Percentiles rank a stretch among this genome's conserved stretches.
Evolutionary conservation across 2,797 vertebrate genomes (phyloP).

Genomic region (Mus minutoides): DNA sequence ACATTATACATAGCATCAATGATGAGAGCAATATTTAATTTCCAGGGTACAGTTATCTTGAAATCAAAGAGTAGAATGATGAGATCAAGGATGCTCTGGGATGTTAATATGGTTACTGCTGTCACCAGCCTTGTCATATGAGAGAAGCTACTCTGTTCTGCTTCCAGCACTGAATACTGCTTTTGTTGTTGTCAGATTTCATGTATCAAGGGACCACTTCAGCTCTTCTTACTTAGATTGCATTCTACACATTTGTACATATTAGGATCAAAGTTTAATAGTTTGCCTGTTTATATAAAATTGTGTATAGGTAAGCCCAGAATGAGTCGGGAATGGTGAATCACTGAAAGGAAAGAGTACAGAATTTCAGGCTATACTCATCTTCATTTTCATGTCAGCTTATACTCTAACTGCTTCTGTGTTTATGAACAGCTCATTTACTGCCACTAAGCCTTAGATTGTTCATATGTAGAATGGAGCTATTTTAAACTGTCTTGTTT

Average conservation of each 20-base stretch:
- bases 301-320: neutral
- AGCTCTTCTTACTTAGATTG: slow-evolving; percentile 19
- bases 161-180: slow-evolving; percentile 45
- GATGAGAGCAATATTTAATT: slow-evolving; percentile 81
- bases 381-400: neutral
- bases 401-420: neutral
- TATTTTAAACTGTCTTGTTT: neutral
- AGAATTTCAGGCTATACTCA: neutral
- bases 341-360: neutral
- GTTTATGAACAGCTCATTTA: neutral
- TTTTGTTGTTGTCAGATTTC: slow-evolving; percentile 73
- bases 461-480: neutral
- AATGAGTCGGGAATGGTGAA: neutral
- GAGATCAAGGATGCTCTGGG: slow-evolving; percentile 78
- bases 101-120: slow-evolving; percentile 78
- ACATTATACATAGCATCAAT: slow-evolving; percentile 70
- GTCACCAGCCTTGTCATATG: slow-evolving; percentile 81
- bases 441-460: neutral
- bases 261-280: slow-evolving; percentile 38
- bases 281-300: slow-evolving; percentile 56
- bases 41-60: slow-evolving; percentile 65
- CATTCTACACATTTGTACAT: slow-evolving; percentile 47
- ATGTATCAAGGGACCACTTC: slow-evolving; percentile 61
- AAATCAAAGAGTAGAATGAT: slow-evolving; percentile 81
- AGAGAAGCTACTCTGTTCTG: slow-evolving; percentile 74